These are phyloP conservation scores for Trididemnum nubilum DNA, from an alignment of 23 tunicate genomes.

Conservation along the genomic window DNA sequence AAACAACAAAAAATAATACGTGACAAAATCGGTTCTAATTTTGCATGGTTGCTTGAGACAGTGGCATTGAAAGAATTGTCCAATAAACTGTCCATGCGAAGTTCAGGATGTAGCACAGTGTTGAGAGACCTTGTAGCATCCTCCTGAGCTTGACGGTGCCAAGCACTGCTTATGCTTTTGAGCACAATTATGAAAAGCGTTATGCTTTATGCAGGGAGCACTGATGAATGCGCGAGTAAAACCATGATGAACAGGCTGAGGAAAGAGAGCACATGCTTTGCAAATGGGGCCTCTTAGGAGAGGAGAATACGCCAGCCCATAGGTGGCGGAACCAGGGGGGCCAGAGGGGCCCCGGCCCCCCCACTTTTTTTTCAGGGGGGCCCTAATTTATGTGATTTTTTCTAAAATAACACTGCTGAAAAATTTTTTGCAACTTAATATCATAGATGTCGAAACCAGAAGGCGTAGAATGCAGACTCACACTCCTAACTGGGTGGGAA, in stretches of 20 bases:
- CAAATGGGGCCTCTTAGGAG: constrained; percentile 17
- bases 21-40: constrained; percentile 14
- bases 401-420: too few species aligned
- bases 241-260: constrained; percentile 10
- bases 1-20: neutral
- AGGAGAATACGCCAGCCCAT: too few species aligned
- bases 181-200: constrained; percentile 13
- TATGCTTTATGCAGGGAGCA: constrained; percentile 20
- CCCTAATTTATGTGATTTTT: too few species aligned
- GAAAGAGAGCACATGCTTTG: constrained; percentile 21
- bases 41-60: neutral
- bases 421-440: too few species aligned
- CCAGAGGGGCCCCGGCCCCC: too few species aligned
- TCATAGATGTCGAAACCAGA: too few species aligned
- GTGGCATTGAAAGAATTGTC: constrained; percentile 22
- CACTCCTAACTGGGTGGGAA: too few species aligned
- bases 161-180: constrained; percentile 9
- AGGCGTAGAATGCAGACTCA: too few species aligned
- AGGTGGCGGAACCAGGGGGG: too few species aligned
- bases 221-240: constrained; percentile 10
- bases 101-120: neutral
- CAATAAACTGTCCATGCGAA: constrained; percentile 11
- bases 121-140: constrained; percentile 4
- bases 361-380: too few species aligned
- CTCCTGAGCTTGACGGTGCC: constrained; percentile 25